Evolutionary conservation across 2,113 vertebrate genomes (phyloP).

Genomic region (Heloderma charlesbogerti): DNA sequence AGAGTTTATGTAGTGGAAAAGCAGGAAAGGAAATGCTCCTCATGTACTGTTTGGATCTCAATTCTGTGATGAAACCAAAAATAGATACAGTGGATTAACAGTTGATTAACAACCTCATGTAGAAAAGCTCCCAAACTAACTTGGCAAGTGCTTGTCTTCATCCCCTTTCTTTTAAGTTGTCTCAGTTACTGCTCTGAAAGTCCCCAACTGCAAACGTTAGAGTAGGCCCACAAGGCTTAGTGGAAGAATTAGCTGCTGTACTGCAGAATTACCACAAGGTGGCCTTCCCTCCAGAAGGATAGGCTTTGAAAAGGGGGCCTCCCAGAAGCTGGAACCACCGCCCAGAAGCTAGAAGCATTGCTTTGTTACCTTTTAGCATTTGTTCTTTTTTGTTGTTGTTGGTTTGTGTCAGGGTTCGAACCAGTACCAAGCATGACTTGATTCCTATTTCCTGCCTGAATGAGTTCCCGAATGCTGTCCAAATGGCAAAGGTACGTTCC

Average conservation of each 20-base stretch:
- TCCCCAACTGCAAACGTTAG: background rate
- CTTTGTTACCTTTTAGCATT: constrained; percentile 26
- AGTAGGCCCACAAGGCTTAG: background rate
- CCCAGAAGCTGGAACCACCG: no score
- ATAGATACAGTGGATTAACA: no score
- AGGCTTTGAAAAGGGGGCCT: background rate
- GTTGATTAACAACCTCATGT: no score
- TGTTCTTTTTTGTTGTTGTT: constrained; percentile 26
- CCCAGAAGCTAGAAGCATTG: background rate
- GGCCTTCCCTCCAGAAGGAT: background rate
- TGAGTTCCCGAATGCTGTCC: constrained; percentile 85
- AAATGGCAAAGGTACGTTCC: constrained; percentile 87
- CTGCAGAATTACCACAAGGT: background rate
- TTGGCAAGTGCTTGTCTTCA: background rate
- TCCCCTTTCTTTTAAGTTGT: background rate
- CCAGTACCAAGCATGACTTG: constrained; percentile 85
- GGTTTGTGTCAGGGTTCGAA: constrained; percentile 82
- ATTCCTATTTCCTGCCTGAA: constrained; percentile 83
- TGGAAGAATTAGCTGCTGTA: background rate
- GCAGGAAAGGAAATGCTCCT: no score
- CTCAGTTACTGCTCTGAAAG: background rate
- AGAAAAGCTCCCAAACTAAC: no score
- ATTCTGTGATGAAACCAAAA: no score
- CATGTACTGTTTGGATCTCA: no score
- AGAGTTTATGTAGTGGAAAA: no score